Evolutionary conservation across 2,888 invertebrate species (phyloP), one percentile per base, ranked within the genome.

Genomic region (Melinopterus prodromus): DNA sequence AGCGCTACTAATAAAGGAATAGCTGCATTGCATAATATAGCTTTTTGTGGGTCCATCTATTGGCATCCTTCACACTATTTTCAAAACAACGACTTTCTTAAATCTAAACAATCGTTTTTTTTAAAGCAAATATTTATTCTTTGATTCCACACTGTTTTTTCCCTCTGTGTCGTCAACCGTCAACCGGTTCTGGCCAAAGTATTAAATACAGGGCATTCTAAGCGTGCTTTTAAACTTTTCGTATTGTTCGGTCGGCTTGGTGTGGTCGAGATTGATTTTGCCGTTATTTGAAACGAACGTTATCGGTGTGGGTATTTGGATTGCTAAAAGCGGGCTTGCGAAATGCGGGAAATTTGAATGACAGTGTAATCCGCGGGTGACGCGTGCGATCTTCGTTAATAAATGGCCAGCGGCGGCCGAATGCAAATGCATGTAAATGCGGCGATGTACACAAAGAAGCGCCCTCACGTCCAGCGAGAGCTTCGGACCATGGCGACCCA

Each of bases 351-450:
- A 79, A 86, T 86, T 87, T 88, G 88, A 88, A 85, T 87, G 89
- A 88, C 89, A 88, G 87, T 75, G 85, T 89, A 89, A 89, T 88
- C 89, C 87, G 88, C 88, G 87, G 88, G 86, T 88, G 88, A 88
- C 88, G 88, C 86, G 85, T 80, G 84, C 87, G 87, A 86, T 86
- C 86, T 87, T 87, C 86, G 87, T 86, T 88, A 88, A 89, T 89
- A 89, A 89, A 89, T 88, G 88, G 86, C 87, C 88, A 86, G 84
- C 86, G 88, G 87, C 87, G 86, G 86, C 85, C 87, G 86, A 86
- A 89, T 89, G 89, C 88, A 89, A 88, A 88, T 89, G 86, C 85
- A 89, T 89, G 88, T 87, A 88, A 88, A 88, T 89, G 86, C 84
- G 86, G 83, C 85, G 84, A 84, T 84, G 82, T 81, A 86, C 84